Conservation (phyloP, 2,113 vertebrate genomes). For the Stercorarius parasiticus region DNA sequence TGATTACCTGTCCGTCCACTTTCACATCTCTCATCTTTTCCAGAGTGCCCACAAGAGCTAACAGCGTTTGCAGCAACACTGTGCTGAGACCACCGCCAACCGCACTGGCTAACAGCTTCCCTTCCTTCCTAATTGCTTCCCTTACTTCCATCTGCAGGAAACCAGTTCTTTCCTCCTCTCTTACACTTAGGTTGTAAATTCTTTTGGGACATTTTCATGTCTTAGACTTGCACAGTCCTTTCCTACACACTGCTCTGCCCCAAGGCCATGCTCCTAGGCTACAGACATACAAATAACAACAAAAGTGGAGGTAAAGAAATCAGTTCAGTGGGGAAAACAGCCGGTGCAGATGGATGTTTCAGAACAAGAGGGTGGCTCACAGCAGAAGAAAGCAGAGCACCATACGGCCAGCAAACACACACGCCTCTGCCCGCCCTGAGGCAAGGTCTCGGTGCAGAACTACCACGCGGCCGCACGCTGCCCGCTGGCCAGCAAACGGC, state of each 20-base stretch:
- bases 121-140: background rate
- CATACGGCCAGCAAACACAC: background rate
- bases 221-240: background rate
- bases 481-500: background rate
- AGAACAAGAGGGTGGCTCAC: background rate
- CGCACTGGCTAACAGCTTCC: rapidly evolving
- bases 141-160: background rate
- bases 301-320: background rate
- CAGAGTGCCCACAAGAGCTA: background rate
- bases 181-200: background rate
- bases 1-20: background rate
- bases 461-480: background rate
- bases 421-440: rapidly evolving
- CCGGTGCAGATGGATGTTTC: background rate
- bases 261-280: background rate
- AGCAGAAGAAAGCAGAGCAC: background rate
- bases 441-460: rapidly evolving
- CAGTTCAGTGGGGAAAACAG: background rate
- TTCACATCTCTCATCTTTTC: background rate
- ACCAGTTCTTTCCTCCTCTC: background rate
- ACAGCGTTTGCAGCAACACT: rapidly evolving
- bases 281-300: background rate
- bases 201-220: background rate
- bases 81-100: background rate
- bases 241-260: background rate